A percentile compares a stretch with the other conserved stretches of the same genome.
Evolutionary conservation across 2,888 invertebrate genomes (phyloP).

Genomic region (Aphodius sticticus): DNA sequence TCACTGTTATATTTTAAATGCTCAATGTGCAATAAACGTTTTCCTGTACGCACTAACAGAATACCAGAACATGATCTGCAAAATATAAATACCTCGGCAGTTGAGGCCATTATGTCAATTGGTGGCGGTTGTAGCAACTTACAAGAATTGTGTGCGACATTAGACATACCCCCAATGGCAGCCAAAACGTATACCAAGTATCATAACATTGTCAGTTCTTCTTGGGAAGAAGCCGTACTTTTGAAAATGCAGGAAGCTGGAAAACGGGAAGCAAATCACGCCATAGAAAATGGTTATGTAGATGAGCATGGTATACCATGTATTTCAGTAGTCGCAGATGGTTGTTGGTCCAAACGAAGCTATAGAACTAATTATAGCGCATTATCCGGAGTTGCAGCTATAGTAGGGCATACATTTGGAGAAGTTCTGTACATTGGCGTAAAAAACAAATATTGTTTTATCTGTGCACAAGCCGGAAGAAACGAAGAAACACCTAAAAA

Average conservation of each 20-base stretch:
- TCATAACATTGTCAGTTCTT: background rate
- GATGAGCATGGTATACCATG: slow-evolving; percentile 31
- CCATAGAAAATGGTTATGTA: slow-evolving; percentile 18
- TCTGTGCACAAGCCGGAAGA: slow-evolving; percentile 12
- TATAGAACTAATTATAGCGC: slow-evolving; percentile 26
- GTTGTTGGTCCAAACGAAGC: slow-evolving; percentile 24
- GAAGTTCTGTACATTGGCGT: slow-evolving; percentile 30
- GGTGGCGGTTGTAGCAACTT: background rate
- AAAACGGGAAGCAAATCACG: slow-evolving; percentile 22
- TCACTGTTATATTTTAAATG: background rate
- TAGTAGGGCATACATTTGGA: slow-evolving; percentile 15
- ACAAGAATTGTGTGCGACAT: slow-evolving; percentile 9
- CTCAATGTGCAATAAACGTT: background rate
- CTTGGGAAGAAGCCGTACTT: background rate
- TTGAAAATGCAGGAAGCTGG: slow-evolving; percentile 23
- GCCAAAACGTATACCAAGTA: background rate
- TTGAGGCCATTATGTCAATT: background rate
- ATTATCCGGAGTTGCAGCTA: slow-evolving; percentile 25
- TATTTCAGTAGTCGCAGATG: slow-evolving; percentile 22
- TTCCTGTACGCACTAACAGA: background rate
- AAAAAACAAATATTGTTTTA: slow-evolving; percentile 30
- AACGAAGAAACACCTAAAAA: background rate
- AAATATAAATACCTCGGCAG: no score
- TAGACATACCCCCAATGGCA: background rate
- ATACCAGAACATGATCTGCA: background rate